phyloP scores from a whole-genome alignment of 2,888 invertebrate genomes.

The Tiliacea citrago region DNA sequence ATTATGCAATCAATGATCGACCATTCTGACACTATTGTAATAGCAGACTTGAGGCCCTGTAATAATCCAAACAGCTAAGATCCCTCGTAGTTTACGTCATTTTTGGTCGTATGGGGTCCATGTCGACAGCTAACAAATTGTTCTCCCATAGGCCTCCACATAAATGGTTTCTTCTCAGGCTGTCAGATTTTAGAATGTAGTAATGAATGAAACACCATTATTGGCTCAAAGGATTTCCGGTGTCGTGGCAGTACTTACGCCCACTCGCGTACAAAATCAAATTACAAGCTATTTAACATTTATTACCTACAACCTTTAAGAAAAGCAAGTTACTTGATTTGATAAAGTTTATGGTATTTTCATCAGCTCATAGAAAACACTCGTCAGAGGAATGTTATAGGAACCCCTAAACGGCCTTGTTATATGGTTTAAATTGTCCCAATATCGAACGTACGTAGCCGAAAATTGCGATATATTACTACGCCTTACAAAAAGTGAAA shows the following conservation, averaged over 20 bases:
- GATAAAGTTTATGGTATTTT: neutral
- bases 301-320: constrained; percentile 8
- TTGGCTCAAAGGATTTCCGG: constrained; percentile 45
- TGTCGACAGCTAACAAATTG: neutral
- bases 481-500: neutral
- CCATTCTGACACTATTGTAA: too few relatives aligned
- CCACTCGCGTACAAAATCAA: constrained; percentile 29
- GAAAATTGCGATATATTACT: neutral
- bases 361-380: neutral
- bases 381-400: neutral
- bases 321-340: constrained; percentile 3
- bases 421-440: neutral
- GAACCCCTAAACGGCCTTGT: neutral
- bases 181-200: constrained; percentile 36
- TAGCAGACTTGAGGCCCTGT: too few relatives aligned
- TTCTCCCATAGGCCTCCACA: neutral
- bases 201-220: constrained; percentile 25
- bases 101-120: too few relatives aligned
- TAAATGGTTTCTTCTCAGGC: constrained; percentile 18
- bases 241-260: constrained; percentile 36
- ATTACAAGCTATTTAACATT: constrained; percentile 17
- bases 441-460: neutral
- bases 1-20: too few relatives aligned
- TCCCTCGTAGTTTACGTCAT: too few relatives aligned
- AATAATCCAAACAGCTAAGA: too few relatives aligned